phyloP scores from a whole-genome alignment of 2,113 vertebrate species.

The Dendrocopos noguchii region DNA sequence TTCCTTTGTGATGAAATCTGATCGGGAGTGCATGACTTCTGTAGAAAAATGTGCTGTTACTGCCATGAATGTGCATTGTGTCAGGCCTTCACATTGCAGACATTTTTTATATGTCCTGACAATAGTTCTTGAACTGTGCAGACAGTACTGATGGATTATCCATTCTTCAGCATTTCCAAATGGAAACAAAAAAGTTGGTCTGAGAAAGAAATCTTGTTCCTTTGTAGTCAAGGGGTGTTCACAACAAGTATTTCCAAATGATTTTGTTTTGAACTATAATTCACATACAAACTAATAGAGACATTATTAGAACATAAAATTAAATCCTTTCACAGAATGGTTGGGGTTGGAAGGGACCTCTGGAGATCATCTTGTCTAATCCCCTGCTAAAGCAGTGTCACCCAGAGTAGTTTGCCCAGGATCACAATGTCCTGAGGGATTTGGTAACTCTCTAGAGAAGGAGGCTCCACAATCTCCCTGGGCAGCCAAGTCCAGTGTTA shows the following conservation, averaged over 20 bases:
- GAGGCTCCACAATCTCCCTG: no score
- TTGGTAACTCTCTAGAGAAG: no score
- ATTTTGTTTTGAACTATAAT: conserved; percentile 7
- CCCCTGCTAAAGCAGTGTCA: no score
- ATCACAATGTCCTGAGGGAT: no score
- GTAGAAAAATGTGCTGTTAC: conserved; percentile 47
- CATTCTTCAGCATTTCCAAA: conserved; percentile 64
- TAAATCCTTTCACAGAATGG: neutral
- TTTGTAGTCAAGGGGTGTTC: conserved; percentile 8
- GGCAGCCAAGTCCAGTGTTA: no score
- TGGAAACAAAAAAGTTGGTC: conserved; percentile 38
- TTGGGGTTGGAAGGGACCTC: no score
- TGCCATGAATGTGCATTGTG: conserved; percentile 67
- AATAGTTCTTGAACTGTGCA: conserved; percentile 59
- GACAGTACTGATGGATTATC: conserved; percentile 65
- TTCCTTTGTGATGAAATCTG: conserved; percentile 60
- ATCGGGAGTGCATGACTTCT: conserved; percentile 55
- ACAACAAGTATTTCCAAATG: conserved; percentile 29
- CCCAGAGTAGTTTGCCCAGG: no score
- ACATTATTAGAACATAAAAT: neutral
- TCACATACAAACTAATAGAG: neutral
- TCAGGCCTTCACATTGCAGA: conserved; percentile 46
- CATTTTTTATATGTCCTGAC: conserved; percentile 53
- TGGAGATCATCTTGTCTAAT: no score
- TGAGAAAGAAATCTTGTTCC: neutral